Base-by-base conservation (phyloP, 2,797 vertebrate genomes). In the Typhlichthys eigenmanni region DNA sequence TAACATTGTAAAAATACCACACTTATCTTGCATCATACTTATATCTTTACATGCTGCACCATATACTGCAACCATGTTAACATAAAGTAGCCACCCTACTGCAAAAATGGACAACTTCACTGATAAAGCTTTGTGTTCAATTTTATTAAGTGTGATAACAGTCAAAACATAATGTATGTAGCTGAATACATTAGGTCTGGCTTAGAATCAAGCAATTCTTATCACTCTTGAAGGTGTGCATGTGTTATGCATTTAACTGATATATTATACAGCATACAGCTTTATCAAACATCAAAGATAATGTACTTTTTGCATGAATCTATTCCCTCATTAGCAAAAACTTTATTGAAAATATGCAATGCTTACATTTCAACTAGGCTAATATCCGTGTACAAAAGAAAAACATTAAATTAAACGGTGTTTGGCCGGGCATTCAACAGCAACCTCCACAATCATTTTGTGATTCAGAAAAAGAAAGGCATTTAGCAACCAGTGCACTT, bases 91-190 rank as follows among this genome's bases (percentile, higher is more conserved):
- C 24, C 24, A 29, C 24, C 1, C 24, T 29, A 64, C 16, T 29
- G 19, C 17, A 55, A 55, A 16, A 38, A 47, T 17, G 11, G 43
- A 19, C 43, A 78, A 48, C 17, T 54, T 14, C 19, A 66, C 1
- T 49, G 57, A 73, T 47, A 55, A 72, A 74, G 74, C 60, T 86
- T 86, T 50, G 74, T 65, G 85, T 88, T 87, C 67, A 24, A 78
- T 83, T 90, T 88, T 89, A 90, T 89, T 89, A 85, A 82, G 83
- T 87, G 80, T 71, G 80, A 88, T 80, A 89, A 82, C 72, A 77
- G 83, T 81, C 66, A 64, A 51, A 90, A 83, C 78, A 85, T 78
- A 74, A 72, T 80, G 69, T 72, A 64, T 82, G 72, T 58, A 62
- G 43, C 50, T 86, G 71, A 78, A 73, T 82, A 82, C 68, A 71